Evolutionary conservation across 2,113 vertebrate species (phyloP).

Genomic region (Puffinus mauretanicus): DNA sequence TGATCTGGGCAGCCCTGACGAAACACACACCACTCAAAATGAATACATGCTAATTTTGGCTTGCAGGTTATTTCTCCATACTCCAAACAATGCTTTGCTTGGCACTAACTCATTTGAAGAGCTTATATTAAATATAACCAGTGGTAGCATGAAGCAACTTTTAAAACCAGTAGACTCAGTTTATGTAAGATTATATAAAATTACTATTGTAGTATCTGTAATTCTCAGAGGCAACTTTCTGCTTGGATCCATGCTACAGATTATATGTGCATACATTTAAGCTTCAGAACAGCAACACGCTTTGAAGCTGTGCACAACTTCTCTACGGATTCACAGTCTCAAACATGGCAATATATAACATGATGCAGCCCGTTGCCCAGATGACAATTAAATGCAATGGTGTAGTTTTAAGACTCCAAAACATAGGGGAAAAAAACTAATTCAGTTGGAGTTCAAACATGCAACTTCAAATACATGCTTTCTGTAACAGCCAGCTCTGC

Average conservation of each 20-base stretch:
- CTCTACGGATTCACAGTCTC: background rate
- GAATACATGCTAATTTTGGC: constrained; percentile 45
- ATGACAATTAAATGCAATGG: background rate
- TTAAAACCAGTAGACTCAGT: background rate
- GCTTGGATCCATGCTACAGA: background rate
- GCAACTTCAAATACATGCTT: background rate
- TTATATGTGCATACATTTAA: rapidly evolving
- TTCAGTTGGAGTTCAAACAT: background rate
- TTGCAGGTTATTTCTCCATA: constrained; percentile 44
- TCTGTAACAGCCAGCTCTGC: background rate
- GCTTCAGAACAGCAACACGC: background rate
- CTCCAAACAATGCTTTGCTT: constrained; percentile 58
- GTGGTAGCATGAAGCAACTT: background rate
- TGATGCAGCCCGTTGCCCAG: rapidly evolving
- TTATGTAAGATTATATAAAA: background rate
- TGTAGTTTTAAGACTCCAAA: background rate
- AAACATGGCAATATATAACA: rapidly evolving
- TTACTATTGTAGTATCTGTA: background rate
- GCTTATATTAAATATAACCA: background rate
- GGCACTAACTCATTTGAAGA: background rate
- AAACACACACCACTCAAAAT: constrained; percentile 30
- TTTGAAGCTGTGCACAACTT: background rate
- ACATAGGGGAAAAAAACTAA: rapidly evolving
- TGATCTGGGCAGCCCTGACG: constrained; percentile 54
- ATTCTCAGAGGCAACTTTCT: background rate